Base-by-base conservation (phyloP, 2,888 invertebrate species). In the Caenorhabditis plicata region DNA sequence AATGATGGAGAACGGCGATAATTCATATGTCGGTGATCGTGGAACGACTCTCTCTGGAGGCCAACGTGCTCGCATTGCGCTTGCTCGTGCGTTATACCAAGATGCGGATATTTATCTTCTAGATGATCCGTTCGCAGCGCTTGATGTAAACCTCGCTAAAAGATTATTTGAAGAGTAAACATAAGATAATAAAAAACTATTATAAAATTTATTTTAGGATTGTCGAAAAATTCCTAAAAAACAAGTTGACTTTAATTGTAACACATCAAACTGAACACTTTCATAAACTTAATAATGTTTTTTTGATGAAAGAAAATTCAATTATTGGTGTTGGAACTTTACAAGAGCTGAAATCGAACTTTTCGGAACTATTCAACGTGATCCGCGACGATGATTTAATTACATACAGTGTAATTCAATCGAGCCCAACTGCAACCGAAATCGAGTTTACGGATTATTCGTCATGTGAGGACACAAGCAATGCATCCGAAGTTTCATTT, bases 111-210 rank as follows among this genome's bases (percentile, higher is more conserved):
- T 92, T 66, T 92, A 91, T 80, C 82, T 90, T 36, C 83, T 93
- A 47, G 93, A 93, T 81, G 93, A 93, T 84, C 92, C 93, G 0
- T 84, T 93, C 29, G 89, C 91, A 58, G 92, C 92, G 0, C 92
- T 93, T n/a, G 93, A 93, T 83, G 87, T 91, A n/a, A n/a, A n/a
- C n/a, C n/a, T n/a, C n/a, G n/a, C n/a, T n/a, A 29, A 23, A 11
- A 2, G 11, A 23, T 11, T 35, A 9, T 40, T 23, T 15, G 11
- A 41, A n/a, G 19, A 27, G 17, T 33, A 29, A 32, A 20, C 7
- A 3, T 26, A 8, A 26, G 22, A 27, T 44, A n/a, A 36, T n/a
- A n/a, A n/a, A n/a, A n/a, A n/a, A n/a, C n/a, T n/a, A n/a, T n/a
- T n/a, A n/a, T n/a, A n/a, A n/a, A n/a, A n/a, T n/a, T n/a, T n/a